Evolutionary conservation across 1,140 invertebrate genomes (phyloP), one percentile per base, ranked within the genome.

Genomic region (Melipona quadrifasciata): DNA sequence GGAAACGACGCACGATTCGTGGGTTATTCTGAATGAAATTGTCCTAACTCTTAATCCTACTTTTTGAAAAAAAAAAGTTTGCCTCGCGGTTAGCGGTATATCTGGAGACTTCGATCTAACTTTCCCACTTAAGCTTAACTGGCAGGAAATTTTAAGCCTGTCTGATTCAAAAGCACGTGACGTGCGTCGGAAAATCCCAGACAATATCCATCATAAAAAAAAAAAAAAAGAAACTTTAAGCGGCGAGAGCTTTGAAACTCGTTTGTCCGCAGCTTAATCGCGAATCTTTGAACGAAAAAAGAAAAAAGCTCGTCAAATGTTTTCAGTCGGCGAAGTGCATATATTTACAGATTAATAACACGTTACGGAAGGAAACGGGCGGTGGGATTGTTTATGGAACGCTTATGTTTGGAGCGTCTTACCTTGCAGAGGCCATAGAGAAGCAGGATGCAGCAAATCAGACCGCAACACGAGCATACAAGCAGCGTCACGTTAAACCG

Each of bases 401-500:
- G 31, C 39, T 27, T 21, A 68, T 39, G 34, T 61, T 53, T 57
- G 24, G 21, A 67, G 53, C n/a, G 89, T 76, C 74, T 93, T 93
- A 96, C 95, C 93, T 93, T 95, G 68, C 94, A 93, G 51, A 96
- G 87, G 80, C 95, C 95, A 78, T 94, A 94, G 68, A 95, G 84
- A 55, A 96, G 93, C 58, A 95, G 89, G n/a, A 95, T 80, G 21
- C 95, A 95, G 68, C 95, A 94, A 47, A 95, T 75, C 12, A 96
- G 91, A 16, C 95, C 95, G 68, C 91, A 93, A 17, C 93, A 94
- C 27, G 95, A 95, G 80, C 95, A 94, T 67, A 93, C 85, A 65
- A 96, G 90, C 27, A 95, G 89, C 31, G 93, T 91, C 67, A 95
- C 90, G 86, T 95, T 94, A 89, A 96, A 95, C 64, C 92, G 90